These are phyloP conservation scores for Parelbella ahira DNA, from an alignment of 2,888 invertebrate species.

Conservation along the genomic window DNA sequence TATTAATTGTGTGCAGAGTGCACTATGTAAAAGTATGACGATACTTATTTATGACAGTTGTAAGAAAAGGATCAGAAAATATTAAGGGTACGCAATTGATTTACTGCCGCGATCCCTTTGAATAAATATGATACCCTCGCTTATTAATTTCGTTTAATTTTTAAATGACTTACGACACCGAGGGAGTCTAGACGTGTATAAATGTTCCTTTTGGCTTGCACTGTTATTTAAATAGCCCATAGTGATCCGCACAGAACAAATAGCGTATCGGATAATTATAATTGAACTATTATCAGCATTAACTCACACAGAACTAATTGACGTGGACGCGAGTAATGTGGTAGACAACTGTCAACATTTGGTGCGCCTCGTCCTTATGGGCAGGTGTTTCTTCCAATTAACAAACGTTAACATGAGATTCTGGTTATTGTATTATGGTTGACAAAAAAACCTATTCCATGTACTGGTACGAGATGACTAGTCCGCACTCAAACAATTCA, in stretches of 20 bases:
- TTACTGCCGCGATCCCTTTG: neutral
- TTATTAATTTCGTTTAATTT: neutral
- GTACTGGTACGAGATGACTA: constrained; percentile 32
- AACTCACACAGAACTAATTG: constrained; percentile 21
- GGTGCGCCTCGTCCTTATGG: constrained; percentile 15
- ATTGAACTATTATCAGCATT: constrained; percentile 9
- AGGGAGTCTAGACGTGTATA: neutral
- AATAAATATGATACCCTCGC: neutral
- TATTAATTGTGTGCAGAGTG: constrained; percentile 43
- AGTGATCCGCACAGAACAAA: constrained; percentile 6
- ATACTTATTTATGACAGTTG: constrained; percentile 16
- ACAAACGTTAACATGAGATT: constrained; percentile 22
- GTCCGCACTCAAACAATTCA: constrained; percentile 48
- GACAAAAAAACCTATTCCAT: constrained; percentile 53
- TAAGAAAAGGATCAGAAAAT: constrained; percentile 13
- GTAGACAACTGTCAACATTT: constrained; percentile 16
- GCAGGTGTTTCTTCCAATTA: constrained; percentile 24
- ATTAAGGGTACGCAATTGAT: constrained; percentile 2
- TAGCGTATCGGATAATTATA: constrained; percentile 7
- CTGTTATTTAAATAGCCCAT: neutral
- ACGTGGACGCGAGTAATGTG: constrained; percentile 13
- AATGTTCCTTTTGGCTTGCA: too few relatives aligned
- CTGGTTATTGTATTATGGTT: constrained; percentile 15
- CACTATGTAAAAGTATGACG: constrained; percentile 19
- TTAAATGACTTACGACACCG: too few relatives aligned